These are phyloP conservation scores for Theonella swinhoei DNA, from an alignment of 37 sponge, comb jelly and placozoan species.

Conservation along the genomic window DNA sequence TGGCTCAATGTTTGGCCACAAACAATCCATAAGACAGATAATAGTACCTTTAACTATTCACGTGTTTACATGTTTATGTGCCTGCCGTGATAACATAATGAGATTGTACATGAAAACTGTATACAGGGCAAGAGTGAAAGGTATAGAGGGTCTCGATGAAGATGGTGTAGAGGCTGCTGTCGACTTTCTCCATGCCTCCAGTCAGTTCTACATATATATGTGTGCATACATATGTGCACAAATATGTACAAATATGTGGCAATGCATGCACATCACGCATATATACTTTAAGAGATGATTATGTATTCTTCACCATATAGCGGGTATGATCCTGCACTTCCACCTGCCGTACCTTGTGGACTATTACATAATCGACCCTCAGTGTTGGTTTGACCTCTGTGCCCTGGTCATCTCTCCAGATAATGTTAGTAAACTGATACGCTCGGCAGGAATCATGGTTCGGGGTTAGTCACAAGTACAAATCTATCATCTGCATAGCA, in stretches of 20 bases:
- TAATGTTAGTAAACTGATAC: conserved; percentile 53
- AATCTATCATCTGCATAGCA: no score
- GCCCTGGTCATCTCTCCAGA: conserved; percentile 68
- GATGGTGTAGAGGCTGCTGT: conserved; percentile 60
- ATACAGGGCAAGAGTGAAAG: background rate
- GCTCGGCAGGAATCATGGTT: background rate
- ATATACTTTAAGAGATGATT: background rate
- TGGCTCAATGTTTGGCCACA: no score
- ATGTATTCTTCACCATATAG: conserved; percentile 1
- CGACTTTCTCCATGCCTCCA: conserved; percentile 69
- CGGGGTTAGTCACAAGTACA: no score
- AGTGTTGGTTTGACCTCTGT: conserved; percentile 78
- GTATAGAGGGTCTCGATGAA: background rate
- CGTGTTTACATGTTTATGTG: no score
- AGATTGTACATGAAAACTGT: no score
- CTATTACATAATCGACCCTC: conserved; percentile 72
- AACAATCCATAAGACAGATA: no score
- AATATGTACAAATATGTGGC: no score
- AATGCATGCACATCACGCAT: background rate
- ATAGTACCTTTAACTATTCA: no score
- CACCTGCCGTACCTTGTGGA: conserved; percentile 38
- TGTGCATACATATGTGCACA: no score
- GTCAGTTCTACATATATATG: conserved; percentile 27
- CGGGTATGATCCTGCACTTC: conserved; percentile 65
- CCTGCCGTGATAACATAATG: no score